Percentiles rank a stretch among this genome's conserved stretches.
phyloP scores from a whole-genome alignment of 2,888 invertebrate species.

The Oscheius sp. region DNA sequence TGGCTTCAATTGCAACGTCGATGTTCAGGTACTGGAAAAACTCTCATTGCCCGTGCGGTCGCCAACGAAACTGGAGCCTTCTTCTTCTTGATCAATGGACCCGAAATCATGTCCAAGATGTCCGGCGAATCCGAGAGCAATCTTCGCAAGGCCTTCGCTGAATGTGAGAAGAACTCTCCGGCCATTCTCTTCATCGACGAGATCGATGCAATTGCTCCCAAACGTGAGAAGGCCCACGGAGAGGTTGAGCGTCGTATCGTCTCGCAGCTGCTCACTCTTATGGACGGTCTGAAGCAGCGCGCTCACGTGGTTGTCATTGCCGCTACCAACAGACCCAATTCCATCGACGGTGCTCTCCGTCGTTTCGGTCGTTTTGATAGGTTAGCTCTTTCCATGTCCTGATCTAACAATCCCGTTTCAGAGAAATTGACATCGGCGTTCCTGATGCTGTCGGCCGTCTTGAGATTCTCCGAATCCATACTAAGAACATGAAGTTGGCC shows the following conservation, averaged over 20 bases:
- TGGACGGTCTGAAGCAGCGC: conserved; percentile 99
- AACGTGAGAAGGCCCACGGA: conserved; percentile 86
- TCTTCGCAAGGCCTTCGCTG: conserved; percentile 97
- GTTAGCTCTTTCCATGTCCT: neutral
- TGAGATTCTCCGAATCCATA: conserved; percentile 97
- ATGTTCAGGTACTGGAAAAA: conserved; percentile 84
- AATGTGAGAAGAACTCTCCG: conserved; percentile 98
- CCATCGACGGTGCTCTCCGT: conserved; percentile 95
- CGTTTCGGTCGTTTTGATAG: conserved; percentile 94
- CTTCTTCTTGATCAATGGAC: conserved; percentile 98
- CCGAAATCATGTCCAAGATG: conserved; percentile 99
- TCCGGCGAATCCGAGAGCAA: conserved; percentile 99
- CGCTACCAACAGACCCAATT: conserved; percentile 98
- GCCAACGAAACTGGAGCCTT: conserved; percentile 99
- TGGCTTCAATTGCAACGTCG: too few species aligned
- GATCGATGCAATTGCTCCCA: conserved; percentile 99
- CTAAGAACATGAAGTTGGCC: conserved; percentile 98
- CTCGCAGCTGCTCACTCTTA: conserved; percentile 94
- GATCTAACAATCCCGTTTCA: conserved; percentile 16
- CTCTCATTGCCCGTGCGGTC: conserved; percentile 96
- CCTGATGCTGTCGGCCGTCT: conserved; percentile 97
- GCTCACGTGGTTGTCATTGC: conserved; percentile 99
- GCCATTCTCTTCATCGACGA: conserved; percentile 99
- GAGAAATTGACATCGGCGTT: conserved; percentile 99
- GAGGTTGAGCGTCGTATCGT: conserved; percentile 98